phyloP scores from a whole-genome alignment of 2,113 vertebrate species.

The Colossoma macropomum region DNA sequence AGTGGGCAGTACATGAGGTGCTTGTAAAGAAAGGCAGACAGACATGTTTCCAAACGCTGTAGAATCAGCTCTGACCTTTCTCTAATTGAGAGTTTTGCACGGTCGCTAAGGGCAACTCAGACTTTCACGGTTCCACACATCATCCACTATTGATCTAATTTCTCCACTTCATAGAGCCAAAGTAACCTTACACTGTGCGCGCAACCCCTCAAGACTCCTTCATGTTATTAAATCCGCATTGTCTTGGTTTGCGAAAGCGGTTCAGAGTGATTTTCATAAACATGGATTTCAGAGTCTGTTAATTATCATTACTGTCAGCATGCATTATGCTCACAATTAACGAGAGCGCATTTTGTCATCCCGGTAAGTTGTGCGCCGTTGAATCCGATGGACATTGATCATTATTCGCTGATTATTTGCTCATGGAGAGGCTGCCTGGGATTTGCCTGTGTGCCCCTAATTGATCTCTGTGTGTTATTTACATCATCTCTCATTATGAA shows the following conservation, averaged over 20 bases:
- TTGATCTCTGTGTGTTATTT: slow-evolving; percentile 24
- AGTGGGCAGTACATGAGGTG: not conserved
- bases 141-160: slow-evolving; percentile 42
- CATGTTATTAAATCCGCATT: slow-evolving; percentile 30
- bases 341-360: slow-evolving; percentile 44
- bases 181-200: slow-evolving; percentile 8
- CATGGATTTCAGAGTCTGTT: slow-evolving; percentile 52
- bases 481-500: slow-evolving; percentile 22
- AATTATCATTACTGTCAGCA: slow-evolving; percentile 54
- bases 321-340: slow-evolving; percentile 56
- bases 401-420: slow-evolving; percentile 43
- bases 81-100: slow-evolving; percentile 43
- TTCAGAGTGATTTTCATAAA: slow-evolving; percentile 45
- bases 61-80: slow-evolving; percentile 47
- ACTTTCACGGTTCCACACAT: slow-evolving; percentile 37
- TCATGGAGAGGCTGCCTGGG: not conserved
- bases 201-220: not conserved
- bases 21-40: slow-evolving; percentile 10
- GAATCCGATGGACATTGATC: slow-evolving; percentile 43
- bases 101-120: slow-evolving; percentile 42
- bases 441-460: slow-evolving; percentile 17
- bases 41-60: slow-evolving; percentile 42
- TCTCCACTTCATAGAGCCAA: not conserved
- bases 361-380: slow-evolving; percentile 19
- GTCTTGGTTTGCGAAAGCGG: slow-evolving; percentile 29